Evolutionary conservation across 1,140 invertebrate genomes (phyloP).

Genomic region (Heterodera schachtii): DNA sequence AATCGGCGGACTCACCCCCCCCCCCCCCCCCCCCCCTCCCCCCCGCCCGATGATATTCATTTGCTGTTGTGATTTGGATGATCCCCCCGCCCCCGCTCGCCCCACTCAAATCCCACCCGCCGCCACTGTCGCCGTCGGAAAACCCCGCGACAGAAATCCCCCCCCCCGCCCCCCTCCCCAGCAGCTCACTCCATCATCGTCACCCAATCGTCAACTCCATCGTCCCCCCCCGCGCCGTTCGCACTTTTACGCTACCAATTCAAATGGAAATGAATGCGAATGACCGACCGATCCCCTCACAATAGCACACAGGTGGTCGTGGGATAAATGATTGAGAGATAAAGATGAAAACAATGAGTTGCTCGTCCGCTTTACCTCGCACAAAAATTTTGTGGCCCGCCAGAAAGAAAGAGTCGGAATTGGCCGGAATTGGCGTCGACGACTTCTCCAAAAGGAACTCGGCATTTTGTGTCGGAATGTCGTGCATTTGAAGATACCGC

Average conservation of each 20-base stretch:
- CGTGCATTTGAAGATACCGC: conserved; percentile 36
- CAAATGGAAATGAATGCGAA: background rate
- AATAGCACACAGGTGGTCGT: background rate
- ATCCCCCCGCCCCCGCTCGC: background rate
- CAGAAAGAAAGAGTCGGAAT: conserved; percentile 36
- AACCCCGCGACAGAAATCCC: background rate
- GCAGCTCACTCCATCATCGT: background rate
- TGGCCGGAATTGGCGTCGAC: conserved; percentile 36
- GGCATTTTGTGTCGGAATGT: conserved; percentile 32
- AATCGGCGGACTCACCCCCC: background rate
- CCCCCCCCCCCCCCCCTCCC: too few relatives aligned
- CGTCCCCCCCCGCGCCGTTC: background rate
- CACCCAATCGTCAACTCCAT: background rate
- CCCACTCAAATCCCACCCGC: background rate
- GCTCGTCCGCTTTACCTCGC: conserved; percentile 18
- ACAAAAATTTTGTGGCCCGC: conserved; percentile 46
- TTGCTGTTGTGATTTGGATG: background rate
- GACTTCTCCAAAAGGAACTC: conserved; percentile 45
- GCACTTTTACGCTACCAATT: conserved; percentile 5
- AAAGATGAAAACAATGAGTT: background rate
- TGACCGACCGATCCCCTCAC: background rate
- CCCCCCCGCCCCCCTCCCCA: too few relatives aligned
- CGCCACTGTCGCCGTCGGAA: background rate
- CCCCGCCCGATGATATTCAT: background rate
- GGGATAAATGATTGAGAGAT: too few relatives aligned